Evolutionary conservation across 2,888 invertebrate species (phyloP), one percentile per base, ranked within the genome.

Genomic region (Mimachlamys varia): DNA sequence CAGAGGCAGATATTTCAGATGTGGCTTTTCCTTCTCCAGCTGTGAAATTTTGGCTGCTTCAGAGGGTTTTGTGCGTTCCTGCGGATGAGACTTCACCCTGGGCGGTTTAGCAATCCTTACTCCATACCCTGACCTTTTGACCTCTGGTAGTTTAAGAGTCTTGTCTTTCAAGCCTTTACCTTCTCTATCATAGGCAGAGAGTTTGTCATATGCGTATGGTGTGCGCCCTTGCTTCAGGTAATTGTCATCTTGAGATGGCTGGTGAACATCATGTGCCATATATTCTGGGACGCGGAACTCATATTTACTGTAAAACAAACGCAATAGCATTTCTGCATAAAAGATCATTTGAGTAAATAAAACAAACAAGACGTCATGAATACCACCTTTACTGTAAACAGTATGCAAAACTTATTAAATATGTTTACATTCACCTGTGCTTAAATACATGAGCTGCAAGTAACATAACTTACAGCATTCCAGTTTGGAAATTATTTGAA

Each of bases 241-340:
- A 12, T 58, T 27, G 19, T 90, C 76, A 58, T 92, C 90, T 17
- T 53, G 5, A 98, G 98, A 0, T 97, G 97, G 92, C 97, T 93
- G 98, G 98, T 94, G 93, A 13, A 93, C 90, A 58, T 95, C 94
- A 89, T 96, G 95, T 0, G 96, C 95, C 96, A 96, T 96, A 92
- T 96, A 96, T 50, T 96, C 96, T 55, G 96, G 96, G 88, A 96
- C 93, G 87, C 95, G 91, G 90, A 95, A 96, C 90, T 95, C 94
- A 92, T 95, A 95, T 12, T 93, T 91, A 62, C 95, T 96, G 92
- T 7, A 92, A 92, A 27, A 76, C 0, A 33, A 76, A 33, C 7
- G 44, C 44, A 44, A 5, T 44, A 5, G 44, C n/a, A n/a, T n/a
- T n/a, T n/a, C n/a, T n/a, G n/a, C n/a, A n/a, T n/a, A n/a, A n/a